phyloP scores from a whole-genome alignment of 2,113 vertebrate species.

The Oryzias melastigma region DNA sequence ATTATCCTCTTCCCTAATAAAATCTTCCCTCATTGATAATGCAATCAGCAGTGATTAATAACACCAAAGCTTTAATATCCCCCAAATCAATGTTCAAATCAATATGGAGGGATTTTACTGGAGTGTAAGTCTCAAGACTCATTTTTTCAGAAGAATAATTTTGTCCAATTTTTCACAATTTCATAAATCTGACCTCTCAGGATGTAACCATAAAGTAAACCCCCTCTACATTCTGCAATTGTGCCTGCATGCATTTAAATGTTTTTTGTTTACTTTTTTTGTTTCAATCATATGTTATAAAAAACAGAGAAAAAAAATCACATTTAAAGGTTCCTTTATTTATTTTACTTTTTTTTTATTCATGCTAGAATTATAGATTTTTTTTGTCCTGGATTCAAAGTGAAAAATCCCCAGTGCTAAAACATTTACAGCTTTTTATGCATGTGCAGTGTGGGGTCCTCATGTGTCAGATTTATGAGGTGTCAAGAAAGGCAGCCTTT shows the following conservation, averaged over 20 bases:
- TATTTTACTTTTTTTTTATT: not conserved
- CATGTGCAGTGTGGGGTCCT: conserved; percentile 27
- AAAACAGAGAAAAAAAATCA: conserved; percentile 27
- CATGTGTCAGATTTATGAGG: conserved; percentile 60
- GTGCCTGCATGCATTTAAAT: not conserved
- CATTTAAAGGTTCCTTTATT: conserved; percentile 7
- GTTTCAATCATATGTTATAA: conserved; percentile 4
- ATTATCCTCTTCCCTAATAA: conserved; percentile 13
- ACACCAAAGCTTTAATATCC: conserved; percentile 44
- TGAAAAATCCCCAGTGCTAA: conserved; percentile 24
- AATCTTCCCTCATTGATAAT: conserved; percentile 36
- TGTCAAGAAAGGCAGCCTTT: conserved; percentile 28
- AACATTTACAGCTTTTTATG: conserved; percentile 21
- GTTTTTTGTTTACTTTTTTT: conserved; percentile 1
- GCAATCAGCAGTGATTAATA: conserved; percentile 60
- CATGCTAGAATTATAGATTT: conserved; percentile 5
- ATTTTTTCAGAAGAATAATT: conserved; percentile 56
- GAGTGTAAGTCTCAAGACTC: conserved; percentile 31
- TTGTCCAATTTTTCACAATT: conserved; percentile 30
- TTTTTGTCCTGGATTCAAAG: conserved; percentile 19
- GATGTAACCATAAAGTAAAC: conserved; percentile 3
- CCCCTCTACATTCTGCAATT: conserved; percentile 23
- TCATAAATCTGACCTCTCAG: conserved; percentile 45
- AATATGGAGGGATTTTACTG: conserved; percentile 29
- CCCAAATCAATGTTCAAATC: conserved; percentile 44